These are phyloP conservation scores for Netelia fuscicornis DNA, from an alignment of 2,888 invertebrate genomes.

Conservation along the genomic window DNA sequence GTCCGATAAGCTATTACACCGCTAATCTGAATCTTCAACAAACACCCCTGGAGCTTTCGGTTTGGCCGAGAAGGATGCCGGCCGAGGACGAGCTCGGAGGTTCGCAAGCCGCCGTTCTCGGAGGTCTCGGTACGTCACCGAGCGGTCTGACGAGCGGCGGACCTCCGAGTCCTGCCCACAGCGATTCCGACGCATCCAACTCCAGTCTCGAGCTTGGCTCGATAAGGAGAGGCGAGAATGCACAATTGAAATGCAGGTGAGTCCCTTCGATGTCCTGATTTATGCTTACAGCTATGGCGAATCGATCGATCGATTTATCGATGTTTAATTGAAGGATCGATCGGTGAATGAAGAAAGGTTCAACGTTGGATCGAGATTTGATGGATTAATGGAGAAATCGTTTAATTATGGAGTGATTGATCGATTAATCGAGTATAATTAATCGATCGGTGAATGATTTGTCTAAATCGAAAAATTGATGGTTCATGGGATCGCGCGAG, in stretches of 20 bases:
- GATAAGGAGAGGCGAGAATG: constrained; percentile 81
- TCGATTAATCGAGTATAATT: too few species aligned
- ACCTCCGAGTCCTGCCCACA: constrained; percentile 83
- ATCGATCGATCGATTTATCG: background rate
- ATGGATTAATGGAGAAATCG: background rate
- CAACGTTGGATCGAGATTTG: background rate
- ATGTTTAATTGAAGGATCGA: too few species aligned
- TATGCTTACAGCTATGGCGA: background rate
- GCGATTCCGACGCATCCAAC: constrained; percentile 83
- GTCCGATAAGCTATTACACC: constrained; percentile 59
- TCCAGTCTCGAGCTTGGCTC: constrained; percentile 83
- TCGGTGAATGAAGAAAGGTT: background rate
- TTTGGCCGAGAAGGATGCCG: constrained; percentile 83
- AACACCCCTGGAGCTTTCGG: constrained; percentile 80
- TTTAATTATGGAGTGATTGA: too few species aligned
- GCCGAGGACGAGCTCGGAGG: constrained; percentile 82
- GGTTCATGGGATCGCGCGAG: too few species aligned
- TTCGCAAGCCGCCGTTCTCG: constrained; percentile 76
- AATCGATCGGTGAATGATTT: too few species aligned
- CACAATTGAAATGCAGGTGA: constrained; percentile 84
- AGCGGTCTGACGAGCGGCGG: constrained; percentile 76
- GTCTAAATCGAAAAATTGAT: background rate
- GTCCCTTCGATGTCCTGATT: background rate
- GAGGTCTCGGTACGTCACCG: constrained; percentile 75
- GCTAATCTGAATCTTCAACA: constrained; percentile 71